phyloP scores from a whole-genome alignment of 2,888 invertebrate genomes.

The Acleris cristana region DNA sequence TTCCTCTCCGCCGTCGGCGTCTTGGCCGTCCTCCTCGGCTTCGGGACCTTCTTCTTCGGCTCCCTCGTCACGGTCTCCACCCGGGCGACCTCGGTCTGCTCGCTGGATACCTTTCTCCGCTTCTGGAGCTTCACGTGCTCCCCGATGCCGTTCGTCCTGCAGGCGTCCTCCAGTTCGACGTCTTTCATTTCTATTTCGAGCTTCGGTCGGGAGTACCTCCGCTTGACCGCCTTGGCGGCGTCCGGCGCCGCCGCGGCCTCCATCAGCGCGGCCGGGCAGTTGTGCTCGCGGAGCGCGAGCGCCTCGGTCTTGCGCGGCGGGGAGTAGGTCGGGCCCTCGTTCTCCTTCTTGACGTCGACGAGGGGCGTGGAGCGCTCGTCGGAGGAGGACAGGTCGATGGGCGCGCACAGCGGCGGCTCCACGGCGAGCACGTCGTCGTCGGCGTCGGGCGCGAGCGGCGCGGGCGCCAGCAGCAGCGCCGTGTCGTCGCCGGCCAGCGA shows the following conservation, averaged over 20 bases:
- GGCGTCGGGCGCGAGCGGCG: conserved; percentile 65
- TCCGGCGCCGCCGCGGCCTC: conserved; percentile 59
- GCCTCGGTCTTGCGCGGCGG: conserved; percentile 71
- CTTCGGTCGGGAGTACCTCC: conserved; percentile 76
- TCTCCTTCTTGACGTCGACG: conserved; percentile 78
- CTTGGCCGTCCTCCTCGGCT: conserved; percentile 60
- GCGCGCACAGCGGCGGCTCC: conserved; percentile 72
- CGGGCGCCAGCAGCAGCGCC: conserved; percentile 70
- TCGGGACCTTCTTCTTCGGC: conserved; percentile 62
- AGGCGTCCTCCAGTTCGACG: conserved; percentile 72
- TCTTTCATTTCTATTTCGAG: conserved; percentile 79
- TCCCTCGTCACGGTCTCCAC: conserved; percentile 65
- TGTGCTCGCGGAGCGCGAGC: conserved; percentile 74
- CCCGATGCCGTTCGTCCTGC: conserved; percentile 79
- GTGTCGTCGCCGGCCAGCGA: conserved; percentile 83
- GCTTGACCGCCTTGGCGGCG: conserved; percentile 67
- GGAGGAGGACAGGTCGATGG: conserved; percentile 78
- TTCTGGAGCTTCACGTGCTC: conserved; percentile 81
- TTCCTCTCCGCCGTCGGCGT: conserved; percentile 68
- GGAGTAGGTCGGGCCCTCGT: conserved; percentile 71
- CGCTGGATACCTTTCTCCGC: conserved; percentile 79
- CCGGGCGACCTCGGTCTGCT: conserved; percentile 60
- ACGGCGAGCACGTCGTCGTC: conserved; percentile 81
- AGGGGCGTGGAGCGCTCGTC: conserved; percentile 75
- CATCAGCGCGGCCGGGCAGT: conserved; percentile 55